Percentiles rank a stretch among this genome's conserved stretches.
Evolutionary conservation across 2,797 vertebrate genomes (phyloP).

Genomic region (Enteromius unitaeniatus): DNA sequence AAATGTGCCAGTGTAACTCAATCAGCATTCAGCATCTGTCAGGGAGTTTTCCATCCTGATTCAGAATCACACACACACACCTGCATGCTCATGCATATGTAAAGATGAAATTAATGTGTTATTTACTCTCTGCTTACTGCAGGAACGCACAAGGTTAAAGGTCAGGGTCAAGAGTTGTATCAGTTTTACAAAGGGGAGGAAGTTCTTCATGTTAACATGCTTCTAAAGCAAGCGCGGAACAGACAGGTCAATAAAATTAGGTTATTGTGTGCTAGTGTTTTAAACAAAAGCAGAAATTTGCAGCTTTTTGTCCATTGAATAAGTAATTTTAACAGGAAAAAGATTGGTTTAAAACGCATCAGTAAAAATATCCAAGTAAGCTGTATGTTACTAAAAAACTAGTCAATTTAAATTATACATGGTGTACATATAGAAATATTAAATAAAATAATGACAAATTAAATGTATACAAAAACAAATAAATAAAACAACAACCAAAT

Average conservation of each 20-base stretch:
- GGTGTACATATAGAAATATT: not conserved
- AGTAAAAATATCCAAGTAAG: not conserved
- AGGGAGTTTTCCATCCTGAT: not conserved
- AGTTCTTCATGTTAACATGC: not conserved
- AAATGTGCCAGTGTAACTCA: constrained; percentile 7
- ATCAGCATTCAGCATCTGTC: constrained; percentile 10
- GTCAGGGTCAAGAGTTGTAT: too few relatives aligned
- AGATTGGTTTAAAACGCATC: not conserved
- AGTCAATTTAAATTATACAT: not conserved
- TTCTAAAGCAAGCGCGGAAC: not conserved
- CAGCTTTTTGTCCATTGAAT: not conserved
- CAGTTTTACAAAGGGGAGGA: not conserved
- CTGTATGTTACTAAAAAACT: not conserved
- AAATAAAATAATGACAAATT: not conserved
- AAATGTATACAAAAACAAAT: not conserved
- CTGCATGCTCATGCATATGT: not conserved
- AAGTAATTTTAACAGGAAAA: not conserved
- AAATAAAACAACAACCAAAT: not conserved
- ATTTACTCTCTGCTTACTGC: not conserved
- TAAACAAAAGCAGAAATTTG: too few relatives aligned
- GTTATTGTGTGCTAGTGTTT: not conserved
- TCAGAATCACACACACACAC: not conserved
- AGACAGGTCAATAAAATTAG: not conserved
- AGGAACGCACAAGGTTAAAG: not conserved
- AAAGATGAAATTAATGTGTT: not conserved